Evolutionary conservation across 2,888 invertebrate species (phyloP).

Genomic region (Meteorus colon): DNA sequence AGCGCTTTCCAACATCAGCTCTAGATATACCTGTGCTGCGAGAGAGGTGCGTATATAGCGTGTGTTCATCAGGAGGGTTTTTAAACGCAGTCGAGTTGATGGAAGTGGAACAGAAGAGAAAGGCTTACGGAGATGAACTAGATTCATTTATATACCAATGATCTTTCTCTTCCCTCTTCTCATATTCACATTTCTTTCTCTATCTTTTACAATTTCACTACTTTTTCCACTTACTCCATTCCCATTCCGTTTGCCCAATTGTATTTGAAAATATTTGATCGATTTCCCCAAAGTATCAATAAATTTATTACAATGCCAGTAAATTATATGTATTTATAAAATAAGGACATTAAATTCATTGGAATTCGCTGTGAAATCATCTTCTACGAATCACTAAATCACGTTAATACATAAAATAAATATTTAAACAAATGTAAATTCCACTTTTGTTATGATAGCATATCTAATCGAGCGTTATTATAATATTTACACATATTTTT

Average conservation of each 20-base stretch:
- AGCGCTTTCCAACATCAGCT: constrained; percentile 62
- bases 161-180: constrained; percentile 55
- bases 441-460: neutral
- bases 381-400: neutral
- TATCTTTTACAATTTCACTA: constrained; percentile 52
- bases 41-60: constrained; percentile 56
- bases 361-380: neutral
- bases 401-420: neutral
- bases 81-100: constrained; percentile 42
- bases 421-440: neutral
- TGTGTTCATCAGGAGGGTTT: constrained; percentile 51
- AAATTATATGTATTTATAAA: neutral
- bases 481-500: neutral
- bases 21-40: constrained; percentile 66
- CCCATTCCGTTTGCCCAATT: constrained; percentile 37
- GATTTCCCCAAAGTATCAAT: constrained; percentile 28
- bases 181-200: constrained; percentile 22
- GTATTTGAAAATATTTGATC: constrained; percentile 43
- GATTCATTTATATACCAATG: constrained; percentile 60
- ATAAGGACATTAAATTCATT: neutral
- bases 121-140: constrained; percentile 72
- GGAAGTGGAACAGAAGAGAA: constrained; percentile 73
- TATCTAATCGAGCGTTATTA: neutral
- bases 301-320: neutral
- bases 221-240: constrained; percentile 36